Evolutionary conservation across 2,888 invertebrate species (phyloP), one percentile per base, ranked within the genome.

Genomic region (Chloromyia formosa): DNA sequence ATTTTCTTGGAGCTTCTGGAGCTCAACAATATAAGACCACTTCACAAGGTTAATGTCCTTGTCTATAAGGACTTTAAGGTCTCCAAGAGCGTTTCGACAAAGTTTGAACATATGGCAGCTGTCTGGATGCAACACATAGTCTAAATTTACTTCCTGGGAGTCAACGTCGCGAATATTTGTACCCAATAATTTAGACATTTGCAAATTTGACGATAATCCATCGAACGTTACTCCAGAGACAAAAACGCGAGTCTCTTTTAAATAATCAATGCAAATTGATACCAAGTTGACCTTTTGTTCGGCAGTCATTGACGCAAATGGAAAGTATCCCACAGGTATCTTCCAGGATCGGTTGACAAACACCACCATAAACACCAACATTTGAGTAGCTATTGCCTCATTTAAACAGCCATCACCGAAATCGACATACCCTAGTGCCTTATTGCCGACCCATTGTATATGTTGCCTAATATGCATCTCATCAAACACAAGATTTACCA

Each of bases 101-200:
- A 75, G 56, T 58, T 73, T 75, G 27, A 75, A 7, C 73, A 64
- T 73, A 18, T 75, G 75, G 61, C 66, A 73, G 12, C 56, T 54
- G 27, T 75, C 73, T 2, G 61, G 74, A 42, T 60, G 60, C 12
- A 60, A n/a, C n/a, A n/a, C n/a, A n/a, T n/a, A n/a, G n/a, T n/a
- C n/a, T n/a, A n/a, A n/a, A n/a, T n/a, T n/a, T n/a, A n/a, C n/a
- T n/a, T n/a, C n/a, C n/a, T n/a, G n/a, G n/a, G n/a, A n/a, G n/a
- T n/a, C n/a, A n/a, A n/a, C n/a, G n/a, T n/a, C n/a, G n/a, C n/a
- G n/a, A n/a, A n/a, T n/a, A n/a, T n/a, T n/a, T n/a, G n/a, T n/a
- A n/a, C n/a, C n/a, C n/a, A n/a, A n/a, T n/a, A n/a, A n/a, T n/a
- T n/a, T n/a, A n/a, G n/a, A n/a, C n/a, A n/a, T n/a, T n/a, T n/a